phyloP scores from a whole-genome alignment of 1,140 invertebrate species.

The Rhopalosiphum padi region DNA sequence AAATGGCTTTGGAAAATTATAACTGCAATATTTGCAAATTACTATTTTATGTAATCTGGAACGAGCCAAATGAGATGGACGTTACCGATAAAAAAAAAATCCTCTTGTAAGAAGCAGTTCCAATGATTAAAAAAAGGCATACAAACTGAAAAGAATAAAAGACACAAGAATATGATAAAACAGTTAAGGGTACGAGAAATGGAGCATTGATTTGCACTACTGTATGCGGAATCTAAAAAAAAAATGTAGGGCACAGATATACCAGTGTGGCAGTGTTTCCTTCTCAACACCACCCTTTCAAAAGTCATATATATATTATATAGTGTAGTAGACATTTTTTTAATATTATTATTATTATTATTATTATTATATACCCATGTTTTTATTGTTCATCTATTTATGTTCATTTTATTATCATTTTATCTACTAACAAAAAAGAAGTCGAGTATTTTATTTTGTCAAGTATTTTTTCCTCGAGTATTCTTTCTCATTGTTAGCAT shows the following conservation, averaged over 20 bases:
- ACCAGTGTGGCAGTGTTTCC: background rate
- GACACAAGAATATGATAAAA: slow-evolving; percentile 11
- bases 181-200: background rate
- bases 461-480: background rate
- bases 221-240: background rate
- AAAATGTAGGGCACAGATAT: background rate
- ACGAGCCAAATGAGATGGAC: background rate
- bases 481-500: background rate
- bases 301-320: background rate
- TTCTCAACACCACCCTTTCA: background rate
- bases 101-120: background rate
- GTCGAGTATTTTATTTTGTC: slow-evolving; percentile 18
- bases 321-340: background rate
- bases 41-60: background rate
- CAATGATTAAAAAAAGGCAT: background rate
- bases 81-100: background rate
- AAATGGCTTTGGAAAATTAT: background rate
- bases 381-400: slow-evolving; percentile 34
- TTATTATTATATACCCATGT: background rate
- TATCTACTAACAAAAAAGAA: background rate
- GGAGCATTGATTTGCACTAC: background rate
- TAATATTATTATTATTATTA: slow-evolving; percentile 1
- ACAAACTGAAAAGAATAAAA: background rate
- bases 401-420: slow-evolving; percentile 18
- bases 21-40: background rate